phyloP scores from a whole-genome alignment of 2,888 invertebrate species.

The Malacosoma neustria region DNA sequence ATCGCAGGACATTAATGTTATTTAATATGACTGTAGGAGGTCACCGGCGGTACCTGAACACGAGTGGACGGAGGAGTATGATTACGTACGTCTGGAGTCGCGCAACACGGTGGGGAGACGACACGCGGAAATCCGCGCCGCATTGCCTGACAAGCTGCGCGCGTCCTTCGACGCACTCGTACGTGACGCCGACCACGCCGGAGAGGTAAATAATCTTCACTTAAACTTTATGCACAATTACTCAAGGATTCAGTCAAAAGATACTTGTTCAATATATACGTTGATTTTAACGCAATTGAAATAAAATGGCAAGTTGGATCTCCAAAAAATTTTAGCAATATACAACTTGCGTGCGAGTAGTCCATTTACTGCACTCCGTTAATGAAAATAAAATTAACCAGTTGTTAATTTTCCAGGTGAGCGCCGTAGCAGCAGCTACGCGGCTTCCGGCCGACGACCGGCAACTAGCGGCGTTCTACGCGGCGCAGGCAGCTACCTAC shows the following conservation, averaged over 20 bases:
- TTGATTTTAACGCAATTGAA: too few relatives aligned
- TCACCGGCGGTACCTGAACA: slow-evolving; percentile 56
- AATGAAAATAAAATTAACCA: too few relatives aligned
- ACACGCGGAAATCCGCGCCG: slow-evolving; percentile 82
- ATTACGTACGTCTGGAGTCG: slow-evolving; percentile 91
- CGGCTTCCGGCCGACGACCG: slow-evolving; percentile 84
- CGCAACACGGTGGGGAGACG: slow-evolving; percentile 81
- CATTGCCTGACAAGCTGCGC: slow-evolving; percentile 81
- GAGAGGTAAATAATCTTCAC: slow-evolving; percentile 45
- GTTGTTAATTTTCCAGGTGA: slow-evolving; percentile 56
- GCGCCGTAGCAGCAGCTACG: slow-evolving; percentile 66
- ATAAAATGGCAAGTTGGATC: too few relatives aligned
- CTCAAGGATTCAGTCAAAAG: too few relatives aligned
- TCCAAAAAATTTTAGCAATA: too few relatives aligned
- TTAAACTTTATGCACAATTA: too few relatives aligned
- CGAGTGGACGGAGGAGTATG: slow-evolving; percentile 89
- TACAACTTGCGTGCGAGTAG: too few relatives aligned
- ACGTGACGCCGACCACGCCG: slow-evolving; percentile 80
- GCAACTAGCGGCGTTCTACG: slow-evolving; percentile 90
- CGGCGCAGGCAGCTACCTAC: slow-evolving; percentile 89
- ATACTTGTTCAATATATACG: too few relatives aligned
- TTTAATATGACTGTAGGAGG: slow-evolving; percentile 29
- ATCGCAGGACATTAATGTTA: too few relatives aligned
- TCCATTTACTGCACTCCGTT: too few relatives aligned
- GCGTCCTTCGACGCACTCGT: slow-evolving; percentile 85